phyloP scores from a whole-genome alignment of 2,888 invertebrate species.

The Eupsilia transversa region DNA sequence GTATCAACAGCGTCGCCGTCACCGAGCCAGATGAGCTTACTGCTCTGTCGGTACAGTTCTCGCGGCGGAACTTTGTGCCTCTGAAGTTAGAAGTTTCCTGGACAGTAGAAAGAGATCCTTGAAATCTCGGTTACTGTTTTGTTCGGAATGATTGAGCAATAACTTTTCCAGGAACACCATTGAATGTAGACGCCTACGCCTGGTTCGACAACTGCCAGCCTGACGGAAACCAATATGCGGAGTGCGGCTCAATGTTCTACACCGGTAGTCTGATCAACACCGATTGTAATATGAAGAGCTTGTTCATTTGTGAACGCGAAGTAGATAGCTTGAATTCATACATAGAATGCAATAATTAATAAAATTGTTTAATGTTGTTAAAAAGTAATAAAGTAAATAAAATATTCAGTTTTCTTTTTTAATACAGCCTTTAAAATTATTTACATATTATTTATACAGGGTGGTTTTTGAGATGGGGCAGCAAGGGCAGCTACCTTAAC shows the following conservation, averaged over 20 bases:
- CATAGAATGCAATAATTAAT: background rate
- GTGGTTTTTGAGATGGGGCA: no score
- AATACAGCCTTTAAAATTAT: background rate
- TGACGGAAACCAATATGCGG: constrained; percentile 66
- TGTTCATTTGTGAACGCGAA: constrained; percentile 84
- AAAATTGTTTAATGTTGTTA: background rate
- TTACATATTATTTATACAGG: no score
- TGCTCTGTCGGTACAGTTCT: no score
- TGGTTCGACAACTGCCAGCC: constrained; percentile 77
- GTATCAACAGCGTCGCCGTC: background rate
- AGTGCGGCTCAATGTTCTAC: constrained; percentile 79
- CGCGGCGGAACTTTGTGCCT: no score
- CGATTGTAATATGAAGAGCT: constrained; percentile 72
- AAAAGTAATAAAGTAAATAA: no score
- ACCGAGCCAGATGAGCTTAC: background rate
- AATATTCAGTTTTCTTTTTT: background rate
- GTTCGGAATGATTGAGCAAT: background rate
- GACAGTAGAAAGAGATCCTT: background rate
- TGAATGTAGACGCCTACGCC: constrained; percentile 68
- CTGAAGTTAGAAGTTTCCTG: no score
- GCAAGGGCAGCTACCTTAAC: no score
- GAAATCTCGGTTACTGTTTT: background rate
- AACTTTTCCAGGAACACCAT: constrained; percentile 12
- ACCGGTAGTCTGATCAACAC: constrained; percentile 78
- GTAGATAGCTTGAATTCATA: background rate